phyloP scores from a whole-genome alignment of 2,888 invertebrate species.

The Tenthredo amoena region DNA sequence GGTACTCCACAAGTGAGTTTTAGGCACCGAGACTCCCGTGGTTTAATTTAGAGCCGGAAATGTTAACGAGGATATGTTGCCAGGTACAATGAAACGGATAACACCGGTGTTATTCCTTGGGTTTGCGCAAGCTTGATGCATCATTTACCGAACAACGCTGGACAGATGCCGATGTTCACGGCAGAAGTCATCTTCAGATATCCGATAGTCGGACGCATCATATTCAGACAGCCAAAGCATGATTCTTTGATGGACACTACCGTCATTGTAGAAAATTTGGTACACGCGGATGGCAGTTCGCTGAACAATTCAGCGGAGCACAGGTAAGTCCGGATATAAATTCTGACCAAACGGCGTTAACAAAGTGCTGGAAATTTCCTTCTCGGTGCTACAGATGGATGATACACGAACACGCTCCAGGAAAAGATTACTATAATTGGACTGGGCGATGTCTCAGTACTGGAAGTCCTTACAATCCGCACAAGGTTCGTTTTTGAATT shows the following conservation, averaged over 20 bases:
- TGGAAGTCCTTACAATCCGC: constrained; percentile 89
- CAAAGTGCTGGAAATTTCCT: neutral
- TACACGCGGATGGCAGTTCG: constrained; percentile 92
- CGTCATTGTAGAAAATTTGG: constrained; percentile 89
- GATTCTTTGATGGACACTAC: constrained; percentile 92
- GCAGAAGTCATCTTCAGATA: constrained; percentile 92
- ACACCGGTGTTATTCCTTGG: constrained; percentile 79
- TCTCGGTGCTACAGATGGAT: constrained; percentile 84
- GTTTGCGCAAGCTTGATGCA: constrained; percentile 84
- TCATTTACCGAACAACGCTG: constrained; percentile 83
- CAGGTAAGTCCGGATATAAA: constrained; percentile 72
- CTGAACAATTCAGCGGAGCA: constrained; percentile 87
- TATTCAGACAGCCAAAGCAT: constrained; percentile 90
- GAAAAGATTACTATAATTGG: constrained; percentile 95
- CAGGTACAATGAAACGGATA: constrained; percentile 79
- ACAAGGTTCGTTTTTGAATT: constrained; percentile 79
- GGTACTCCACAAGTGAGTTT: constrained; percentile 85
- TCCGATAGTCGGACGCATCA: constrained; percentile 91
- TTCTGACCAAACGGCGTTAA: neutral
- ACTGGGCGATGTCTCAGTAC: constrained; percentile 90
- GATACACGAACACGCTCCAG: constrained; percentile 88
- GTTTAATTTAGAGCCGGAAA: neutral
- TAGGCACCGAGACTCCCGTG: neutral
- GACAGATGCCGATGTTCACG: constrained; percentile 87
- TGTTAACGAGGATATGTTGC: neutral